Conservation (phyloP, 53 echinoderm and acorn worm species). For the Mesocentrotus franciscanus region DNA sequence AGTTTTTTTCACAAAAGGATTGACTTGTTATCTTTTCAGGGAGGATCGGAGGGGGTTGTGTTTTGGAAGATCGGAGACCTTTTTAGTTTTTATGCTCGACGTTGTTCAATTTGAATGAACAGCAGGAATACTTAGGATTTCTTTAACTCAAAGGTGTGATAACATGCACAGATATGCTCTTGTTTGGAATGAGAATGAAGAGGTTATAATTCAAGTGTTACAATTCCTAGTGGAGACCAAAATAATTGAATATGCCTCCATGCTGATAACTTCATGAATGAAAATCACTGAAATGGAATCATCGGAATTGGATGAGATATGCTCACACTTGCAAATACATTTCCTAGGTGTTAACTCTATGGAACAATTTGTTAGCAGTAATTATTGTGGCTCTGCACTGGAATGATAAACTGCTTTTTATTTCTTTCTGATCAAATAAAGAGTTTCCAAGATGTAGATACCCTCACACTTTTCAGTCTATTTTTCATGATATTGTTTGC, state of each 20-base stretch:
- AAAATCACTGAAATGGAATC: constrained; percentile 19
- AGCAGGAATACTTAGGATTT: background rate
- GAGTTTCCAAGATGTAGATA: background rate
- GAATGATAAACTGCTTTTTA: background rate
- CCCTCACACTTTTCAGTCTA: background rate
- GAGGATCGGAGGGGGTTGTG: constrained; percentile 36
- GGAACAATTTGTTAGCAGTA: background rate
- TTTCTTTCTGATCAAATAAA: background rate
- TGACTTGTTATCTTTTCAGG: constrained; percentile 43
- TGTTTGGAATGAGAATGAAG: constrained; percentile 6
- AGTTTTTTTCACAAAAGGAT: constrained; percentile 26
- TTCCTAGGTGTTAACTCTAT: background rate
- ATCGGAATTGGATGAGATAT: background rate
- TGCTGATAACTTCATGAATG: constrained; percentile 3
- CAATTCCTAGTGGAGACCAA: background rate
- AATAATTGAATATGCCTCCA: background rate
- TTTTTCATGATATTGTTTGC: background rate
- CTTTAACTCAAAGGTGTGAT: background rate
- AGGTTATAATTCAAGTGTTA: background rate
- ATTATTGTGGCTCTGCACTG: background rate
- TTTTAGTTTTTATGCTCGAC: constrained; percentile 30
- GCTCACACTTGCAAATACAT: background rate
- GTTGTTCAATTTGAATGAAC: constrained; percentile 25
- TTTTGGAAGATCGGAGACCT: background rate
- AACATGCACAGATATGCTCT: constrained; percentile 46